These are phyloP conservation scores for Torymus tubicola DNA, from an alignment of 2,888 invertebrate species.

Conservation along the genomic window DNA sequence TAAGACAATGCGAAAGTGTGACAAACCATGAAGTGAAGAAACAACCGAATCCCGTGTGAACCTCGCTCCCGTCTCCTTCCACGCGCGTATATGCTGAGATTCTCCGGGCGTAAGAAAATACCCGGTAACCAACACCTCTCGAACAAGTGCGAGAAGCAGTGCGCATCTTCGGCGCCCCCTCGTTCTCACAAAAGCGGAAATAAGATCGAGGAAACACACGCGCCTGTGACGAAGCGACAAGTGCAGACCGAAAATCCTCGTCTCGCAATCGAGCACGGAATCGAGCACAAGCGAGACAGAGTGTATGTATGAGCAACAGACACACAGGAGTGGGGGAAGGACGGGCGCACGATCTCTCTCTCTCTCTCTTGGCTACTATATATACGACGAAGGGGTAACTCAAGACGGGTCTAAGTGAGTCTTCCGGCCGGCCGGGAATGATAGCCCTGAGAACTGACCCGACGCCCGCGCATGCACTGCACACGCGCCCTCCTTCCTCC, in stretches of 20 bases:
- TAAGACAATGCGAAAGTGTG: too few species aligned
- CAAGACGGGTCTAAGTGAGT: slow-evolving; percentile 77
- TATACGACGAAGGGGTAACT: slow-evolving; percentile 71
- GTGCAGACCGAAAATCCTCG: slow-evolving; percentile 13
- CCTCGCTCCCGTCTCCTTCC: neutral
- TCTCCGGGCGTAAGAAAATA: slow-evolving; percentile 18
- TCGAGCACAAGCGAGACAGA: slow-evolving; percentile 15
- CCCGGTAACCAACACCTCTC: slow-evolving; percentile 29
- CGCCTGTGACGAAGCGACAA: slow-evolving; percentile 28
- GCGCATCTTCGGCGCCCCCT: slow-evolving; percentile 14
- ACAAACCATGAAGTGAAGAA: too few species aligned
- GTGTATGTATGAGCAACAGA: neutral
- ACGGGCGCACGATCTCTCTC: neutral
- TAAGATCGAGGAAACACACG: slow-evolving; percentile 50
- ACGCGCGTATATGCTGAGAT: neutral
- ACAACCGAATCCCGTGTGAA: slow-evolving; percentile 4
- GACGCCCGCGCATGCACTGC: slow-evolving; percentile 62
- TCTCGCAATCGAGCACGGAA: slow-evolving; percentile 20
- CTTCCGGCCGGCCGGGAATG: slow-evolving; percentile 76
- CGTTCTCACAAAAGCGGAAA: slow-evolving; percentile 33
- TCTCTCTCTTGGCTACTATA: too few species aligned
- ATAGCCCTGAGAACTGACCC: slow-evolving; percentile 77
- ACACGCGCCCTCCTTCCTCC: slow-evolving; percentile 49
- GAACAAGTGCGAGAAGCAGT: slow-evolving; percentile 1
- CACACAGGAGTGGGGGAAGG: slow-evolving; percentile 1